Evolutionary conservation across 2,888 invertebrate genomes (phyloP), one percentile per base, ranked within the genome.

Genomic region (Brassicogethes aeneus): DNA sequence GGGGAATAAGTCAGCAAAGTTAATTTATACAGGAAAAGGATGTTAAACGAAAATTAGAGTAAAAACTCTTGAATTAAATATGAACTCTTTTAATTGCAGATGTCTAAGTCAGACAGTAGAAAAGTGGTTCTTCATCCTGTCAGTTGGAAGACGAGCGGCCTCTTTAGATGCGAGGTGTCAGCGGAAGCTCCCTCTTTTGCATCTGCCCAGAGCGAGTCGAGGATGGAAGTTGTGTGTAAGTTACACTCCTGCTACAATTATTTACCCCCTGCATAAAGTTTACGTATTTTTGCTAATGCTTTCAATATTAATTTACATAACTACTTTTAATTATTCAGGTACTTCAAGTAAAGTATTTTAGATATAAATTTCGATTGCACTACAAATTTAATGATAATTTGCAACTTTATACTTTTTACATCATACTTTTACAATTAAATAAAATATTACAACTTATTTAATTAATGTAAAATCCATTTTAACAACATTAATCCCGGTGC

Each of bases 201-300:
- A 2, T 85, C 85, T 5, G 81, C 79, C 1, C 79, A 82, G 48
- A 82, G 79, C 36, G 85, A 85, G 65, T 81, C 82, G 17, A 74
- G 79, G 58, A 80, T 85, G 83, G 85, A 85, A 70, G 81, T 85
- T 58, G 80, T 85, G 55, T 83, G 85, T 85, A 75, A 81, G 84
- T 81, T 55, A 23, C 10, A 23, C 23, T 23, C 23, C 23, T 23
- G 23, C 23, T 23, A 10, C 5, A 23, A 10, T n/a, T n/a, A n/a
- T n/a, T n/a, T n/a, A n/a, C n/a, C n/a, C n/a, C n/a, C n/a, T n/a
- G n/a, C n/a, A n/a, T n/a, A n/a, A n/a, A n/a, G n/a, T n/a, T n/a
- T n/a, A n/a, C n/a, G n/a, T n/a, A n/a, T n/a, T n/a, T n/a, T n/a
- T n/a, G n/a, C n/a, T n/a, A n/a, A n/a, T n/a, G n/a, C n/a, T n/a